Percentiles rank a stretch among this genome's conserved stretches.
These are phyloP conservation scores for Apteryx mantelli DNA, from an alignment of 2,113 vertebrate species.

Conservation along the genomic window DNA sequence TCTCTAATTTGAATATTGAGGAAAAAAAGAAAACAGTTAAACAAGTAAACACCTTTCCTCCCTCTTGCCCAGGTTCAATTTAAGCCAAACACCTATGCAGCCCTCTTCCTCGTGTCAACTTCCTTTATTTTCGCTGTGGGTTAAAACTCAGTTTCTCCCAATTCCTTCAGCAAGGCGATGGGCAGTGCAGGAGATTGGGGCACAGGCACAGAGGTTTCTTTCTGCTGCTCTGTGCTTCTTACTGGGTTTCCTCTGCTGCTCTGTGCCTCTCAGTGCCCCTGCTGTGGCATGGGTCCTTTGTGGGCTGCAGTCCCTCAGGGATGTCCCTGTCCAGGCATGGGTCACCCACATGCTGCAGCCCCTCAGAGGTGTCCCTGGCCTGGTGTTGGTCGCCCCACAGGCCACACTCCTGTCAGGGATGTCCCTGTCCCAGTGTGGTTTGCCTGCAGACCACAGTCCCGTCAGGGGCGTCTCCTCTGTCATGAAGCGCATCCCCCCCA, in stretches of 20 bases:
- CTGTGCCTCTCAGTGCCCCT: background rate
- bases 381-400: no score
- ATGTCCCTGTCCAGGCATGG: background rate
- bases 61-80: background rate
- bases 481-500: background rate
- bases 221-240: background rate
- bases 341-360: accelerated
- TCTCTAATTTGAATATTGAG: background rate
- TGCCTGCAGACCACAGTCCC: no score
- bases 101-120: background rate
- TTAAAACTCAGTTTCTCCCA: background rate
- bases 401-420: no score
- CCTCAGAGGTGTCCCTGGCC: accelerated
- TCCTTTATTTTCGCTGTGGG: background rate
- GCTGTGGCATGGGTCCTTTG: background rate
- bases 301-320: background rate
- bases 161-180: accelerated
- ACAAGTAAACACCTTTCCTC: background rate
- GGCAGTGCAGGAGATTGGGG: background rate
- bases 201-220: background rate
- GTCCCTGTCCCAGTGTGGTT: no score
- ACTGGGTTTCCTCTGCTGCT: accelerated
- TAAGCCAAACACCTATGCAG: background rate
- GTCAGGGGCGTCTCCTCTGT: background rate
- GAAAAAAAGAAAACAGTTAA: background rate